Base-by-base conservation (phyloP, 2,888 invertebrate genomes). In the Troglohyphantes excavatus region DNA sequence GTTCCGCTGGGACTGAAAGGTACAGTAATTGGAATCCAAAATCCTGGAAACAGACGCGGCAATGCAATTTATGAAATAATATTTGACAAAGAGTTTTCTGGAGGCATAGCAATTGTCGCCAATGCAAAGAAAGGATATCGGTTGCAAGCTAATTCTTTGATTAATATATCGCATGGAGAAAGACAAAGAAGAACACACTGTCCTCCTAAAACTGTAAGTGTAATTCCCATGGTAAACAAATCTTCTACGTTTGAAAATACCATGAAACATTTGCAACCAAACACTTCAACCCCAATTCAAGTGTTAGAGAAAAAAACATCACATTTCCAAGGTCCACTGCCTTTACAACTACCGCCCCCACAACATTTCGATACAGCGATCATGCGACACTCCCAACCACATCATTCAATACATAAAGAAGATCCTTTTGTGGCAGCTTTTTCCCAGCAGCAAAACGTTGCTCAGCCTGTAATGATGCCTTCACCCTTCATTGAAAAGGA, bases 1-100 rank as follows among this genome's bases (percentile, higher is more conserved):
- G 97, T 97, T 19, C 98, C 98, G 0, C 93, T 96, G 3, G 98
- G 98, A 0, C 94, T 95, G 11, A 95, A 95, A 91, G 99, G 99
- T 33, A 98, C 97, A 0, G 94, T 99, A 0, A 96, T 97, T n/a
- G 97, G 95, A 91, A 93, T 94, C 82, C 91, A 81, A 73, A 27
- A 94, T 95, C 82, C 92, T 0, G 96, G 94, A 92, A 95, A 94
- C 75, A 94, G 95, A 78, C 93, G 94, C 0, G 95, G 95, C 61
- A 94, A 96, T 63, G 94, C 94, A 0, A 91, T 96, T 82, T 97
- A 96, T 93, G 97, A 97, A 91, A 95, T 98, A 26, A 93, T 98
- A 85, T 98, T 98, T 93, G 98, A 98, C 92, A 94, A 95, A 91
- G 93, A 95, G 27, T 97, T 98, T 93, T 93, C 95, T 43, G 96